Conservation (phyloP, 1,140 invertebrate genomes). For the Patella vulgata region DNA sequence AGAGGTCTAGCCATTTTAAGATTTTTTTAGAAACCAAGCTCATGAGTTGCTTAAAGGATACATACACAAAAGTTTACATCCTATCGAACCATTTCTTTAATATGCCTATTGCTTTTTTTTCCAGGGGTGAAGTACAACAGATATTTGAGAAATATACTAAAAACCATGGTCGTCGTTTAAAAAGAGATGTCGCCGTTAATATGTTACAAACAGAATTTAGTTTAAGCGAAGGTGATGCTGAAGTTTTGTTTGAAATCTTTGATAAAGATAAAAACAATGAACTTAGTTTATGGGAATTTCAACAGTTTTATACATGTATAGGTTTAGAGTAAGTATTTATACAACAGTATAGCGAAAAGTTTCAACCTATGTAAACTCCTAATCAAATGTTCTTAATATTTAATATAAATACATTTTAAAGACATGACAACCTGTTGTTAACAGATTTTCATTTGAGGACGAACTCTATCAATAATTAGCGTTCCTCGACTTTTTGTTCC, state of each 20-base stretch:
- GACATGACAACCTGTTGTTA: no score
- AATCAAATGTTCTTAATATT: neutral
- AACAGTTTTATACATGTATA: slow-evolving; percentile 45
- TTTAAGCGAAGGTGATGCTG: slow-evolving; percentile 36
- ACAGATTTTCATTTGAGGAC: no score
- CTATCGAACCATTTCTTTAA: no score
- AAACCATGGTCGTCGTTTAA: slow-evolving; percentile 43
- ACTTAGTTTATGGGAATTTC: slow-evolving; percentile 52
- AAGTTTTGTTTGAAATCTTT: slow-evolving; percentile 52
- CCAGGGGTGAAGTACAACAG: slow-evolving; percentile 43
- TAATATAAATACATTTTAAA: neutral
- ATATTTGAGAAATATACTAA: slow-evolving; percentile 51
- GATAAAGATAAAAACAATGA: slow-evolving; percentile 51
- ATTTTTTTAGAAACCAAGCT: no score
- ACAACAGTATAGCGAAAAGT: no score
- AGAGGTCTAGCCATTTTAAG: no score
- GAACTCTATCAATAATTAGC: no score
- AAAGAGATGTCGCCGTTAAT: slow-evolving; percentile 41
- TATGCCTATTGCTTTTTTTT: no score
- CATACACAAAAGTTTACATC: no score
- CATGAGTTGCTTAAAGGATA: no score
- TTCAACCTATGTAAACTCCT: neutral
- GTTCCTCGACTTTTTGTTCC: no score
- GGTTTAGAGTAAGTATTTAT: slow-evolving; percentile 42
- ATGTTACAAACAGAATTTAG: slow-evolving; percentile 48